A percentile compares a stretch with the other conserved stretches of the same genome.
Conservation (phyloP, 2,888 invertebrate species). For the Himalopsyche anomala region DNA sequence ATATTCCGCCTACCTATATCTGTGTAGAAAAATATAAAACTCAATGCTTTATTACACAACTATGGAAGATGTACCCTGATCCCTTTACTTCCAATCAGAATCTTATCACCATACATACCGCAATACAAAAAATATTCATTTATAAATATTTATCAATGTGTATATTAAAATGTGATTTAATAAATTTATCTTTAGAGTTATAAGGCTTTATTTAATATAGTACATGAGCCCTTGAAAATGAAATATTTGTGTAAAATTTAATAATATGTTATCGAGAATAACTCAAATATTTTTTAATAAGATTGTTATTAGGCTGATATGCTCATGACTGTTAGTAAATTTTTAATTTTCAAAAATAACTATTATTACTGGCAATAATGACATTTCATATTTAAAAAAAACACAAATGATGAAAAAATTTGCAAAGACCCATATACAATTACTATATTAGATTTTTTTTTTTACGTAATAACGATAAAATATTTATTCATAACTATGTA, state of each 20-base stretch:
- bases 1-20: slow-evolving; percentile 72
- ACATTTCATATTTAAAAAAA: background rate
- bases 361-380: background rate
- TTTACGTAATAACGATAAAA: slow-evolving; percentile 47
- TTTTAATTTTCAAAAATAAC: background rate
- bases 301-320: slow-evolving; percentile 30
- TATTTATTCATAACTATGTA: slow-evolving; percentile 49
- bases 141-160: slow-evolving; percentile 51
- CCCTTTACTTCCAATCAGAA: slow-evolving; percentile 48
- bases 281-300: slow-evolving; percentile 29
- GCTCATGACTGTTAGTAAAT: slow-evolving; percentile 28
- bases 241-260: slow-evolving; percentile 43
- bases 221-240: slow-evolving; percentile 51
- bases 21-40: slow-evolving; percentile 65
- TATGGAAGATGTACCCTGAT: slow-evolving; percentile 64
- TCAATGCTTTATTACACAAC: slow-evolving; percentile 54
- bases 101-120: slow-evolving; percentile 47
- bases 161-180: slow-evolving; percentile 59
- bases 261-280: background rate
- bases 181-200: slow-evolving; percentile 53
- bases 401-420: slow-evolving; percentile 11
- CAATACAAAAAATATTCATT: slow-evolving; percentile 56
- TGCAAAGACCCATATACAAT: slow-evolving; percentile 52
- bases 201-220: slow-evolving; percentile 56
- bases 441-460: slow-evolving; percentile 45